Evolutionary conservation across 2,888 invertebrate species (phyloP).

Genomic region (Drosophila nr. medialis): DNA sequence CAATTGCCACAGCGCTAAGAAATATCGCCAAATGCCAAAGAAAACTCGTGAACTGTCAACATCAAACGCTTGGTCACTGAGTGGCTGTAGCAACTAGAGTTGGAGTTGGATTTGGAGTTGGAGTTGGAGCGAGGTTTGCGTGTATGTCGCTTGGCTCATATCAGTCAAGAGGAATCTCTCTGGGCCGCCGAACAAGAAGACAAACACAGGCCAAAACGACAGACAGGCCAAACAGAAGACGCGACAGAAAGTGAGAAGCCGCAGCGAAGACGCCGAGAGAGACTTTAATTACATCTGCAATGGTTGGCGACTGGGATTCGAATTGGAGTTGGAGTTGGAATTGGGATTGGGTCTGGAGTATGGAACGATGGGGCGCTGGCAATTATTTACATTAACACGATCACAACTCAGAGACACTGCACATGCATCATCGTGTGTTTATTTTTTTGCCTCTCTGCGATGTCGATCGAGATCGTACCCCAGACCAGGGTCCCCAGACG

Average conservation of each 20-base stretch:
- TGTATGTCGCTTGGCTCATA: slow-evolving; percentile 73
- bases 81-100: slow-evolving; percentile 7
- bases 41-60: slow-evolving; percentile 75
- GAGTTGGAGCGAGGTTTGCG: slow-evolving; percentile 62
- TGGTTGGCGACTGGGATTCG: slow-evolving; percentile 41
- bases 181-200: slow-evolving; percentile 61
- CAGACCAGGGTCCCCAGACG: slow-evolving; percentile 37
- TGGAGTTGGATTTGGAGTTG: slow-evolving; percentile 18
- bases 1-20: slow-evolving; percentile 20
- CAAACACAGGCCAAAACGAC: slow-evolving; percentile 43
- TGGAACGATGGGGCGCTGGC: slow-evolving; percentile 66
- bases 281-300: slow-evolving; percentile 82
- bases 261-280: slow-evolving; percentile 37
- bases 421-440: slow-evolving; percentile 82
- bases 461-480: slow-evolving; percentile 73
- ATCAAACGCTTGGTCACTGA: slow-evolving; percentile 31
- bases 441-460: slow-evolving; percentile 31
- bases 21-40: slow-evolving; percentile 66
- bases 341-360: slow-evolving; percentile 12
- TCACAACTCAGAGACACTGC: slow-evolving; percentile 83
- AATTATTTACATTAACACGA: slow-evolving; percentile 85
- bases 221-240: slow-evolving; percentile 10
- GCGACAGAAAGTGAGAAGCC: slow-evolving; percentile 68
- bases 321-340: slow-evolving; percentile 12
- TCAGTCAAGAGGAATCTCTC: slow-evolving; percentile 77